Evolutionary conservation across 2,888 invertebrate species (phyloP).

Genomic region (Strigamia crassipes): DNA sequence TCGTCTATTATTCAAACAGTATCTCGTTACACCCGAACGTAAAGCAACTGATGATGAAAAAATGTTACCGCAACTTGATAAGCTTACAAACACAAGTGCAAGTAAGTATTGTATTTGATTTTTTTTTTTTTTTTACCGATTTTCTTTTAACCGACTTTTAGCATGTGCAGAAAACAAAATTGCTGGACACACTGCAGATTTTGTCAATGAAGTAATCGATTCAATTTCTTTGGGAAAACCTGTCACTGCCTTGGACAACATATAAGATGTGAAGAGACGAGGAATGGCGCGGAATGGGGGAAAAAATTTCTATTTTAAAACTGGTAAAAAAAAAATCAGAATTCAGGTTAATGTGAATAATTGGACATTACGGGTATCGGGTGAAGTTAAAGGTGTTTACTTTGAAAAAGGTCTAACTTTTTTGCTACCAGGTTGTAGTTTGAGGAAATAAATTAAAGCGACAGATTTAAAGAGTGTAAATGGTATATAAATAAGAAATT

Average conservation of each 20-base stretch:
- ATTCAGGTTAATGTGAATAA: constrained; percentile 8
- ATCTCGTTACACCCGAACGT: constrained; percentile 62
- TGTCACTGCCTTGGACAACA: constrained; percentile 25
- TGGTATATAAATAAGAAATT: neutral
- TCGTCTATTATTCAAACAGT: constrained; percentile 71
- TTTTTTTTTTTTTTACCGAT: neutral
- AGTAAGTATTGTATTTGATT: constrained; percentile 64
- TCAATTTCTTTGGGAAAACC: constrained; percentile 80
- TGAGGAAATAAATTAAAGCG: too few species aligned
- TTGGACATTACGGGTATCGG: constrained; percentile 7
- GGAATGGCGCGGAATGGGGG: constrained; percentile 65
- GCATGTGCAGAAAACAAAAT: constrained; percentile 74
- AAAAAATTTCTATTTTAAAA: neutral
- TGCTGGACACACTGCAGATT: constrained; percentile 89
- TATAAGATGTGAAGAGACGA: constrained; percentile 56
- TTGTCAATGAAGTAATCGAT: constrained; percentile 88
- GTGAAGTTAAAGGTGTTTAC: neutral
- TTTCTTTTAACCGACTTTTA: neutral
- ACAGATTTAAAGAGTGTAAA: neutral
- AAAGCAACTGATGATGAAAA: constrained; percentile 68
- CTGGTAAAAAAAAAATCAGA: neutral
- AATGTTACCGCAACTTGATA: constrained; percentile 72
- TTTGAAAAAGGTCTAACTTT: neutral
- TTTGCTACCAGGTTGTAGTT: neutral
- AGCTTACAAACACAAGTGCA: constrained; percentile 70